These are phyloP conservation scores for Bembecia ichneumoniformis DNA, from an alignment of 2,888 invertebrate species.

Conservation along the genomic window DNA sequence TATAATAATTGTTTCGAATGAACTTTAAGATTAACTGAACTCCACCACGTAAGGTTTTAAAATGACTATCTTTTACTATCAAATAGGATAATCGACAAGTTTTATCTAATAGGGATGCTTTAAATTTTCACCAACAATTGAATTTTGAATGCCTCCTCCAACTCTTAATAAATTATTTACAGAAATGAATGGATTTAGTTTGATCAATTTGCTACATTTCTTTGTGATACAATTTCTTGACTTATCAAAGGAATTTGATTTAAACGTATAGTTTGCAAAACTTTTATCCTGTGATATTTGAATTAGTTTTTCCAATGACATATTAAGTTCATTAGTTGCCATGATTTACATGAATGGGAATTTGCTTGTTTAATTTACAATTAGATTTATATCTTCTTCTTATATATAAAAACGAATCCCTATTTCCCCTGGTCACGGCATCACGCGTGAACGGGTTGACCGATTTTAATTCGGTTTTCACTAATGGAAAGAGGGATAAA, in stretches of 20 bases:
- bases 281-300: no score
- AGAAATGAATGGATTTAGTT: not conserved
- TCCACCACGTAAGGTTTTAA: conserved; percentile 3
- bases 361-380: no score
- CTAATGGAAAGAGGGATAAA: no score
- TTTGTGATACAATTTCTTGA: not conserved
- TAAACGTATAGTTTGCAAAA: not conserved
- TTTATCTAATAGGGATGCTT: not conserved
- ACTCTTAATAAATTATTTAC: not conserved
- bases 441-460: no score
- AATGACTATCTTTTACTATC: conserved; percentile 3
- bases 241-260: no score
- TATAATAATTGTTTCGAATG: conserved; percentile 1
- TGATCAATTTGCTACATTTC: not conserved
- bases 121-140: not conserved
- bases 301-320: no score
- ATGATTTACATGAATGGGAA: no score
- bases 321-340: no score
- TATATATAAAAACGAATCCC: no score
- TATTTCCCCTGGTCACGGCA: no score
- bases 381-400: not conserved
- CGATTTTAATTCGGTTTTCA: no score
- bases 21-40: conserved; percentile 3
- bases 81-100: not conserved
- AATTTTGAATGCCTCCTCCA: not conserved